phyloP scores from a whole-genome alignment of 1,140 invertebrate genomes.

The Drosophila subpulchrella region DNA sequence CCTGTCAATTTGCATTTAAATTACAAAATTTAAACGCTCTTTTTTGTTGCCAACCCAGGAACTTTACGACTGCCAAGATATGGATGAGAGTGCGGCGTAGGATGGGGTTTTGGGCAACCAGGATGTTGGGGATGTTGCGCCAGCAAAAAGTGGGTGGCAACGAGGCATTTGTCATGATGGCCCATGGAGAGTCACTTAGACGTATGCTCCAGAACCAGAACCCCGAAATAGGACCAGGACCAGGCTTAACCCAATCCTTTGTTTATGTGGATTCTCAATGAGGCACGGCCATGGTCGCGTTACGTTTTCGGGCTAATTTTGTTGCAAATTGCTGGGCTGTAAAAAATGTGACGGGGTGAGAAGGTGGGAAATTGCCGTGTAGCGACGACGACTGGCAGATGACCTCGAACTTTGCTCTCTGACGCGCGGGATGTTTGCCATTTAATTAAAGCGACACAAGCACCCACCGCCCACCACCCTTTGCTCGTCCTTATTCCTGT shows the following conservation, averaged over 20 bases:
- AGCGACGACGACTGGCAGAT: conserved; percentile 15
- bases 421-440: conserved; percentile 57
- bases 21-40: conserved; percentile 79
- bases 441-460: conserved; percentile 72
- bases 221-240: conserved; percentile 2
- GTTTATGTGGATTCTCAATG: conserved; percentile 62
- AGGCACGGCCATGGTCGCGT: conserved; percentile 50
- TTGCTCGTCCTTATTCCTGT: conserved; percentile 44
- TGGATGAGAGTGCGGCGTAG: conserved; percentile 12
- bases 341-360: conserved; percentile 49
- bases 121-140: not conserved
- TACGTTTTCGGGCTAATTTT: conserved; percentile 72
- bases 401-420: conserved; percentile 75
- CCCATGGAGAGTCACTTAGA: conserved; percentile 47
- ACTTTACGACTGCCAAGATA: conserved; percentile 54
- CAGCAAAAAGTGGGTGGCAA: conserved; percentile 20
- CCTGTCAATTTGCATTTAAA: conserved; percentile 82
- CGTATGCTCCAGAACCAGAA: conserved; percentile 37
- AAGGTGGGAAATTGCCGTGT: conserved; percentile 52
- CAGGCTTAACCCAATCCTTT: conserved; percentile 72
- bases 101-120: not conserved
- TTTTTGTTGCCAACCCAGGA: conserved; percentile 45
- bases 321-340: conserved; percentile 77
- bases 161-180: conserved; percentile 60
- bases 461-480: conserved; percentile 5